Conservation (phyloP, 1,140 invertebrate genomes). For the Brachionus koreanus region DNA sequence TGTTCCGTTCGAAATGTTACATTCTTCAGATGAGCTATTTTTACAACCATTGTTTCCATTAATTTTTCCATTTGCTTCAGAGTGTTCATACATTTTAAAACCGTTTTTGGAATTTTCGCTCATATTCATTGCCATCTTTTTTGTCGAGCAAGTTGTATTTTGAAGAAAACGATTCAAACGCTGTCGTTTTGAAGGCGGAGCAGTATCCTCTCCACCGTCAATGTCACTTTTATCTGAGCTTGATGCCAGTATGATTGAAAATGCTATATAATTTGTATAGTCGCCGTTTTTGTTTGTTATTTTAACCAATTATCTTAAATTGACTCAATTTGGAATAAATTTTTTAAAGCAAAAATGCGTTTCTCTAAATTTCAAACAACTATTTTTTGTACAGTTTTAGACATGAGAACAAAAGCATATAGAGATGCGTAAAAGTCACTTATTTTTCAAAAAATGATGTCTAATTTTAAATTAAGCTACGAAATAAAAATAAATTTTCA, state of each 20-base stretch:
- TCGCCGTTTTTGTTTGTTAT: not conserved
- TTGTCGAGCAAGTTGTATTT: not conserved
- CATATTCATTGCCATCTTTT: not conserved
- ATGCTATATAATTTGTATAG: not conserved
- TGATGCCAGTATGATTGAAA: constrained; percentile 38
- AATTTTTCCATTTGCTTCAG: not conserved
- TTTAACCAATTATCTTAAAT: not conserved
- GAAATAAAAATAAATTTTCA: not conserved
- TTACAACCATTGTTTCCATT: not conserved
- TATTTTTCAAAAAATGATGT: not conserved
- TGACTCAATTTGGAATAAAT: not conserved
- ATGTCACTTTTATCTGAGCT: constrained; percentile 37
- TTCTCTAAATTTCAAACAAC: not conserved
- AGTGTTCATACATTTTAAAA: not conserved
- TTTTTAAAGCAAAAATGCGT: not conserved
- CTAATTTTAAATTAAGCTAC: constrained; percentile 1
- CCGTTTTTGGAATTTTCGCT: constrained; percentile 12
- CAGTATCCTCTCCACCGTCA: constrained; percentile 30
- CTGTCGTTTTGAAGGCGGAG: constrained; percentile 30
- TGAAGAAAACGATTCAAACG: not conserved
- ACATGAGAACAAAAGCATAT: not conserved
- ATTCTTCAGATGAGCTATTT: not conserved
- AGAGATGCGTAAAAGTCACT: not conserved
- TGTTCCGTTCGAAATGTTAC: not conserved
- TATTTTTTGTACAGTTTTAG: not conserved